These are phyloP conservation scores for Drosophila paranaensis DNA, from an alignment of 2,888 invertebrate species.

Conservation along the genomic window DNA sequence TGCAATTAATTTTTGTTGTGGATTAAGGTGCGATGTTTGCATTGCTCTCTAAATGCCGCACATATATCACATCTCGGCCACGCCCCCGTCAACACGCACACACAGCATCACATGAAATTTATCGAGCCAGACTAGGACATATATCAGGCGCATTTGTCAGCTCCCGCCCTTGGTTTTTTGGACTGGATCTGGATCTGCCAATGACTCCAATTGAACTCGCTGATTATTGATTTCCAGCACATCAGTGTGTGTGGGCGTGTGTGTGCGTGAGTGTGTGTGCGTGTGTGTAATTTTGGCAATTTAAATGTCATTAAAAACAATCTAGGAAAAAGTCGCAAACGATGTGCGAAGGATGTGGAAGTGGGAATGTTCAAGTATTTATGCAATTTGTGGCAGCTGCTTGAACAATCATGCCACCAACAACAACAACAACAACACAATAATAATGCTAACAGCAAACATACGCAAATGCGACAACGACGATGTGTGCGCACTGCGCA, in stretches of 20 bases:
- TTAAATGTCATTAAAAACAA: constrained; percentile 77
- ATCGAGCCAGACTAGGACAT: constrained; percentile 68
- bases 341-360: constrained; percentile 60
- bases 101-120: constrained; percentile 53
- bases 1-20: constrained; percentile 73
- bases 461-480: constrained; percentile 31
- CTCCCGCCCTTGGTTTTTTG: constrained; percentile 40
- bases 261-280: not conserved
- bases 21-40: constrained; percentile 72
- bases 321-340: constrained; percentile 70
- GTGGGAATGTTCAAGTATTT: constrained; percentile 51
- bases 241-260: not conserved
- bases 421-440: constrained; percentile 16
- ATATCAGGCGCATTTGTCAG: constrained; percentile 73
- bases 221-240: constrained; percentile 71
- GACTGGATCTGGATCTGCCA: constrained; percentile 22
- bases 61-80: constrained; percentile 65
- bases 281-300: constrained; percentile 75
- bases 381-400: constrained; percentile 80
- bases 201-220: constrained; percentile 63
- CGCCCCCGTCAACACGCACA: constrained; percentile 15
- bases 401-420: constrained; percentile 62
- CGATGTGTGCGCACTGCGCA: too few species aligned
- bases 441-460: constrained; percentile 9
- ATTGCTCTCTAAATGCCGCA: constrained; percentile 61